Base-by-base conservation (phyloP, 2,797 vertebrate species). In the Triplophysa bombifrons region DNA sequence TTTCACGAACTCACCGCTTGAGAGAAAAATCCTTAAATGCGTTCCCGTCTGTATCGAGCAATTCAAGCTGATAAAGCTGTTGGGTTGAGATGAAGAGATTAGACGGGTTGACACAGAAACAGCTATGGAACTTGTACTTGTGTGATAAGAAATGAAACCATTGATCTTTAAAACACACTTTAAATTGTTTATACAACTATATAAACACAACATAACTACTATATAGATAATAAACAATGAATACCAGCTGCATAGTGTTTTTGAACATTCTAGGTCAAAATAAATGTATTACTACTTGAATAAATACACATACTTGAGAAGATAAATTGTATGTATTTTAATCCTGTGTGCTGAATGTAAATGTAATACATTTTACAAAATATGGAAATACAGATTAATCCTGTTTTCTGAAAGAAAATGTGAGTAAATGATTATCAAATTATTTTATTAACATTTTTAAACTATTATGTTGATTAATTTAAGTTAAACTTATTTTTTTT, bases 1-100 rank as follows among this genome's bases (percentile, higher is more conserved):
- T 2, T 20, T 44, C 17, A 19, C 3, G 8, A 53, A 53, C 2
- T 53, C 51, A 53, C 51, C 0, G 51, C 51, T 53, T 8, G 51
- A 53, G 51, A n/a, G 14, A 55, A 48, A 68, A 46, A 58, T 27
- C 12, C 22, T 55, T 20, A 38, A 69, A 38, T 11, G 25, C 0
- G 9, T 20, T 69, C 67, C 14, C 38, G 25, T 50, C 25, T 50
- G 38, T 30, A 58, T 64, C 16, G 55, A 74, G 53, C 79, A 70
- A 69, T 41, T 53, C 0, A 8, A 74, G 63, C 10, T 69, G 63
- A 68, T 65, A 55, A 72, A 65, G 61, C 14, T 65, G 68, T 78
- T 72, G 68, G 48, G 22, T 72, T 60, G 55, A 81, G 61, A 76
- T 76, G 22, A 65, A 58, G 51, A 73, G 56, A 50, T 61, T 50